Conservation (phyloP, 2,888 invertebrate genomes). For the Glaucopsyche alexis region DNA sequence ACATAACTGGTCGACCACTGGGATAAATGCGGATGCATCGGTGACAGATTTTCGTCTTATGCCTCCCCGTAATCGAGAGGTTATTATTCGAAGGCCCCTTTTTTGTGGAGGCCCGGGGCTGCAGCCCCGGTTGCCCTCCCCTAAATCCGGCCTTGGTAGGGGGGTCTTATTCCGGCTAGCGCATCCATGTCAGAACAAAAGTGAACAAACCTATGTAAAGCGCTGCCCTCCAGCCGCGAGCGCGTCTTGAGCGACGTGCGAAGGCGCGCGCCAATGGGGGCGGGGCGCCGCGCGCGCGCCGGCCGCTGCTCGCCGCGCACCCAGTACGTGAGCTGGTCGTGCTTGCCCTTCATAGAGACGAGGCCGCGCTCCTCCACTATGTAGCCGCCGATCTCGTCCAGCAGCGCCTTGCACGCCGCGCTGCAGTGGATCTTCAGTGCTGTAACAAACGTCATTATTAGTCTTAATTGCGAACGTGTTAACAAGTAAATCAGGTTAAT, state of each 20-base stretch:
- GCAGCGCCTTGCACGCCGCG: conserved; percentile 83
- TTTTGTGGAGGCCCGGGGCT: too few species aligned
- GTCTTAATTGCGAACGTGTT: too few species aligned
- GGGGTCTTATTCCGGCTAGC: too few species aligned
- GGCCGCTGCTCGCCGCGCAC: conserved; percentile 86
- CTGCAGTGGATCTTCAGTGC: conserved; percentile 92
- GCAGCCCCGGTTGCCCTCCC: too few species aligned
- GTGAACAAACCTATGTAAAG: not conserved
- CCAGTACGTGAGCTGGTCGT: conserved; percentile 91
- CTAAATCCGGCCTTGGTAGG: too few species aligned
- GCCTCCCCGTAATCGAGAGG: too few species aligned
- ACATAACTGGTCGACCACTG: too few species aligned
- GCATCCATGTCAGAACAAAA: not conserved
- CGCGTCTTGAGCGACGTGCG: conserved; percentile 83
- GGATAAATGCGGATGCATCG: too few species aligned
- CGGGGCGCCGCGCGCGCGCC: conserved; percentile 51
- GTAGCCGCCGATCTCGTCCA: conserved; percentile 88
- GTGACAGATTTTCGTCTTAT: too few species aligned
- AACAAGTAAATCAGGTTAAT: too few species aligned
- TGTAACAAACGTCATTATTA: conserved; percentile 49
- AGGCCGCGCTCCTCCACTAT: conserved; percentile 87
- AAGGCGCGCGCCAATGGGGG: conserved; percentile 54
- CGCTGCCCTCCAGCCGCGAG: not conserved
- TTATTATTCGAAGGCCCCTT: too few species aligned
- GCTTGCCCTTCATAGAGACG: conserved; percentile 91